These are phyloP conservation scores for Danaus plexippus DNA, from an alignment of 1,140 invertebrate genomes.

Conservation along the genomic window DNA sequence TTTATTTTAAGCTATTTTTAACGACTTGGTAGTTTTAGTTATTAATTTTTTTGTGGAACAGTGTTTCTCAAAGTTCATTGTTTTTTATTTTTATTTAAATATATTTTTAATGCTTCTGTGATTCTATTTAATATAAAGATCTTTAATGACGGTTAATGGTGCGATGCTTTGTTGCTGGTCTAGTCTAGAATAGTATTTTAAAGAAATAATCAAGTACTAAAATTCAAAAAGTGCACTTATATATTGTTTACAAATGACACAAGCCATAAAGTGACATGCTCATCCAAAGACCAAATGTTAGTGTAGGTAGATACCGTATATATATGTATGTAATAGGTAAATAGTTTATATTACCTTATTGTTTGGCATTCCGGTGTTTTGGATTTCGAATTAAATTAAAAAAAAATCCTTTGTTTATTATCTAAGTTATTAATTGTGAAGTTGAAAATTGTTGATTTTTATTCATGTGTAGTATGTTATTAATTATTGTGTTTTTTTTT, in stretches of 20 bases:
- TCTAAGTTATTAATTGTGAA: conserved; percentile 28
- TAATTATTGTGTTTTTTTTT: conserved; percentile 44
- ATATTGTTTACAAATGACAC: conserved; percentile 56
- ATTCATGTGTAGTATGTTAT: conserved; percentile 47
- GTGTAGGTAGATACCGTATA: conserved; percentile 50
- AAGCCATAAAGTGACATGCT: conserved; percentile 65
- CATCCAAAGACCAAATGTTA: conserved; percentile 70
- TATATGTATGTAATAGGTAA: conserved; percentile 31
- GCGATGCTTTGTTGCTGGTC: conserved; percentile 49
- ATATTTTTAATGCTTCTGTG: conserved; percentile 51
- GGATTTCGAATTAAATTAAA: conserved; percentile 28
- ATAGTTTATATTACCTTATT: conserved; percentile 21
- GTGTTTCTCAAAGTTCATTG: conserved; percentile 67
- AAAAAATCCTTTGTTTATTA: conserved; percentile 27
- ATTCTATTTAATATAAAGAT: conserved; percentile 29
- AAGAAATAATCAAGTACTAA: conserved; percentile 53
- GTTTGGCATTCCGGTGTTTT: conserved; percentile 40
- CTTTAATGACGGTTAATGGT: conserved; percentile 32
- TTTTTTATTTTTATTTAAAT: conserved; percentile 43
- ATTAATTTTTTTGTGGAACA: conserved; percentile 49
- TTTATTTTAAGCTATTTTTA: conserved; percentile 44
- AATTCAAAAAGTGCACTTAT: conserved; percentile 68
- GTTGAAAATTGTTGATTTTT: conserved; percentile 37
- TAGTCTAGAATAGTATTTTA: conserved; percentile 65
- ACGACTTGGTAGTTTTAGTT: conserved; percentile 33